Evolutionary conservation across 2,888 invertebrate genomes (phyloP), one percentile per base, ranked within the genome.

Genomic region (Drosophila stalkeri): DNA sequence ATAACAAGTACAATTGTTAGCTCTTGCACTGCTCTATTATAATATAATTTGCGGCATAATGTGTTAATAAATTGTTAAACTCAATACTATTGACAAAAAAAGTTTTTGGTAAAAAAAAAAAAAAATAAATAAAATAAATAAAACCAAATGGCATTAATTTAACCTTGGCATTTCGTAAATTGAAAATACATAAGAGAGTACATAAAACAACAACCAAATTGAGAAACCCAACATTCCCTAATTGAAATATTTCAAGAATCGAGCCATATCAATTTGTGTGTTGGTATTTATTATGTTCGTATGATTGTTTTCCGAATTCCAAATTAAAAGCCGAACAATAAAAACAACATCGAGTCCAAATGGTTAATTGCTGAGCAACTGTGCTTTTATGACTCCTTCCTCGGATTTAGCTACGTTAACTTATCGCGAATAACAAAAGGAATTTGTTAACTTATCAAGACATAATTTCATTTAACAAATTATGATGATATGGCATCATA

Each of bases 371-470:
- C 81, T 56, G 44, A 27, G 57, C 60, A 76, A 68, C 77, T 54
- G 55, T 56, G 51, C 44, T 46, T 72, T 76, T 78, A 80, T 57
- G 55, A 65, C 61, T 67, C 72, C 55, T 18, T 46, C 37, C 44
- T 39, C 39, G 47, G 54, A 47, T 47, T 47, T 67, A 8, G 18
- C 18, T 9, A 27, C 43, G 55, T 20, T 47, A 47, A 64, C 75
- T 85, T 81, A 89, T 85, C 84, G 63, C 67, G 62, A 31, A 75
- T 81, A 33, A 20, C 69, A 76, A 54, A 60, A 31, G 46, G 67
- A 84, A 54, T 37, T 86, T 52, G 1, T 59, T 59, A 64, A 56
- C 70, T 86, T 84, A 86, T 84, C 84, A 62, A 66, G 64, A 63
- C 75, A 80, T 71, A 62, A 77, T 68, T 59, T 68, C 75, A 80